Evolutionary conservation across 1,140 invertebrate species (phyloP).

Genomic region (Apis cerana): DNA sequence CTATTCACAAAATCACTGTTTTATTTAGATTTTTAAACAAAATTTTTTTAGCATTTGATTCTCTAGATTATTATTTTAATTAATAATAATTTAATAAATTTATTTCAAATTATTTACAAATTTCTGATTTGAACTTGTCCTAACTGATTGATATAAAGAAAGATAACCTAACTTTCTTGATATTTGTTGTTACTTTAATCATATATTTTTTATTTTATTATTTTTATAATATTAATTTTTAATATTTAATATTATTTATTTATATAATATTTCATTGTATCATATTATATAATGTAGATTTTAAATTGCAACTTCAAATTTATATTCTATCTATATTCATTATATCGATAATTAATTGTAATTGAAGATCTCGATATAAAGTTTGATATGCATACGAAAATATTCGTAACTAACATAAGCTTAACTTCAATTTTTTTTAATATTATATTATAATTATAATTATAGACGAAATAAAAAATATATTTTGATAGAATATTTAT

Average conservation of each 20-base stretch:
- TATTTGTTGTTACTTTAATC: neutral
- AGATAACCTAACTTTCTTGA: constrained; percentile 7
- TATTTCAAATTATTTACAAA: neutral
- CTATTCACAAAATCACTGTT: neutral
- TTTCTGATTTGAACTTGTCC: neutral
- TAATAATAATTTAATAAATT: neutral
- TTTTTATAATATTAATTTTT: neutral
- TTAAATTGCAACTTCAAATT: neutral
- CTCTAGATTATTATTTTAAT: neutral
- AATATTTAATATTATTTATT: neutral
- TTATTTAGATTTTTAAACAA: neutral
- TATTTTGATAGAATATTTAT: too few species aligned
- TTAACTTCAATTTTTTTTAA: too few species aligned
- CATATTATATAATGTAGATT: neutral
- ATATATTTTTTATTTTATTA: neutral
- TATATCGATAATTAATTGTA: neutral
- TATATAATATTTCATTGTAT: neutral
- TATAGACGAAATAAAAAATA: too few species aligned
- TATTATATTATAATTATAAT: too few species aligned
- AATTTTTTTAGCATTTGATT: neutral
- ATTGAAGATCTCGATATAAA: neutral
- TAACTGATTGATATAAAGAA: neutral
- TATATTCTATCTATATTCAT: too few species aligned
- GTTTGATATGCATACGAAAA: too few species aligned
- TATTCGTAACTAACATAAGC: too few species aligned